These are phyloP conservation scores for Lycophotia porphyrea DNA, from an alignment of 2,888 invertebrate species.

Conservation along the genomic window DNA sequence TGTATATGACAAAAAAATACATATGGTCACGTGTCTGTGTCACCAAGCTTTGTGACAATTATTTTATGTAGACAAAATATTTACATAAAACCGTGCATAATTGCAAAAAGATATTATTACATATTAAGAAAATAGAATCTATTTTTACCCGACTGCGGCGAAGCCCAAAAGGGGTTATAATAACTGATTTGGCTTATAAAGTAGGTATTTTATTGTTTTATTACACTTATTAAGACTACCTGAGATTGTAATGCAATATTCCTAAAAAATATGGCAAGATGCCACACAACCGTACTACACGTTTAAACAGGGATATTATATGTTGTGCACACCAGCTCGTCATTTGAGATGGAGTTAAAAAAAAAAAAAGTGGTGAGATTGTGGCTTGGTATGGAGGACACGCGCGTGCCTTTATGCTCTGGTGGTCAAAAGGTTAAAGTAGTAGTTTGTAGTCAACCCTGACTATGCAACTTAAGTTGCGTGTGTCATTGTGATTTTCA, in stretches of 20 bases:
- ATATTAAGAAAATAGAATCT: slow-evolving; percentile 9
- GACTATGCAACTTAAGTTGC: neutral
- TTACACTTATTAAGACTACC: slow-evolving; percentile 23
- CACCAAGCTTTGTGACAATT: slow-evolving; percentile 5
- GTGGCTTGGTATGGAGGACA: too few species aligned
- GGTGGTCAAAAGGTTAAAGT: too few species aligned
- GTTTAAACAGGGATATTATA: slow-evolving; percentile 16
- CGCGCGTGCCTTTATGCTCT: too few species aligned
- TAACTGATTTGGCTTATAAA: slow-evolving; percentile 14
- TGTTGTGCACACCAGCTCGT: neutral
- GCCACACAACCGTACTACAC: slow-evolving; percentile 30
- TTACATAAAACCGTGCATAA: neutral
- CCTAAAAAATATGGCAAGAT: slow-evolving; percentile 22
- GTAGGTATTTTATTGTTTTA: slow-evolving; percentile 13
- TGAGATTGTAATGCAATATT: slow-evolving; percentile 37
- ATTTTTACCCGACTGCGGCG: too few species aligned
- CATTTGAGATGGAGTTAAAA: too few species aligned
- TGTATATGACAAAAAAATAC: slow-evolving; percentile 37
- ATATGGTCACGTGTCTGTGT: slow-evolving; percentile 12
- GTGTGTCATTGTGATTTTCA: neutral
- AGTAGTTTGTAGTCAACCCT: neutral
- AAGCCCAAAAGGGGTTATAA: too few species aligned
- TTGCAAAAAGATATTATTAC: neutral
- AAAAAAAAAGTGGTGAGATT: too few species aligned
- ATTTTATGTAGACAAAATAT: slow-evolving; percentile 6